Evolutionary conservation across 2,797 vertebrate genomes (phyloP), one percentile per base, ranked within the genome.

Genomic region (Mycteria americana): DNA sequence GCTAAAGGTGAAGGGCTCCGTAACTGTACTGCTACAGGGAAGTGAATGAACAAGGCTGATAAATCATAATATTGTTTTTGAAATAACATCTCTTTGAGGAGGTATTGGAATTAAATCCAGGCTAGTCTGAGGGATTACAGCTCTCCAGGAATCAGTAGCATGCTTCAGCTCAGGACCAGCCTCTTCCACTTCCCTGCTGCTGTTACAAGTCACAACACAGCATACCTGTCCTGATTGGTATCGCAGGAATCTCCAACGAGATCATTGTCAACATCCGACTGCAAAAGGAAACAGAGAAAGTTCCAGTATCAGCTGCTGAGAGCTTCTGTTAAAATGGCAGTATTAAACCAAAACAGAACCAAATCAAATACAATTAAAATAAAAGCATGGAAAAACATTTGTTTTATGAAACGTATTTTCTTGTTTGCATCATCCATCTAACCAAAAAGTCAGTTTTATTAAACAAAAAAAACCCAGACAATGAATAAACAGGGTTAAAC

Each of bases 211-310:
- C 48, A 60, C 28, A 23, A 19, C 4, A 62, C 11, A 76, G 35
- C 93, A 33, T 98, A 99, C 99, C 99, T 99, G 98, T 99, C 99
- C 98, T 99, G 99, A 97, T 99, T 99, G 94, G 99, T 99, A 96
- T 99, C 99, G 21, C 99, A 99, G 67, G 99, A 99, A 96, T 99
- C 99, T 97, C 99, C 99, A 68, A 99, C 98, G 83, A 99, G 98
- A 93, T 99, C 99, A 37, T 99, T 99, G 94, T 99, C 99, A 68
- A 99, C 65, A 80, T 99, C 99, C 0, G 99, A 99, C 99, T 99
- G 97, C 63, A 98, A 98, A 95, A 86, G 93, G 63, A 95, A 97
- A 94, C 27, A 51, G 17, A 92, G 33, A 48, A 82, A 78, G 35
- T 56, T 91, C 50, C 79, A 80, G 16, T 56, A 37, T 72, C 45